Base-by-base conservation (phyloP, 2,888 invertebrate genomes). In the Eupithecia pulchellata region DNA sequence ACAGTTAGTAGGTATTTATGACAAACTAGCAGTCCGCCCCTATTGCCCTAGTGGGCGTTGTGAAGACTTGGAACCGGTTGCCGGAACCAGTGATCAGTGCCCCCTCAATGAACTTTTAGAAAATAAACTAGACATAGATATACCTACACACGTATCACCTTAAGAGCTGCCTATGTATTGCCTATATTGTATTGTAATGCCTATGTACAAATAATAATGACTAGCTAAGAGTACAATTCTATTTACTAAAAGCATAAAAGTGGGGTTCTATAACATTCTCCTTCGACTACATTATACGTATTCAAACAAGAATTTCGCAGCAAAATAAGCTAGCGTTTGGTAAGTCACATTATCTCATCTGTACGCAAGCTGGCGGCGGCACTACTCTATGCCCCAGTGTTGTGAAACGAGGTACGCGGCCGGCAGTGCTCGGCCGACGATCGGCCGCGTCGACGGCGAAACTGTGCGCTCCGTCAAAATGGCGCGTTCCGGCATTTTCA, bases 391-490 rank as follows among this genome's bases (percentile, higher is more conserved):
- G 91, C 72, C 85, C 74, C 76, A 81, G 85, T 89, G 89, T 92
- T 92, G 91, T 91, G 92, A 92, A 92, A 91, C 87, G 82, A 76
- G 78, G 78, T 76, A 77, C 82, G 86, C 86, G 87, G 85, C 32
- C 4, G 32, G 52, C 90, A 93, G 93, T 93, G 89, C 87, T 86
- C 86, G 88, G 85, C 86, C 88, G 89, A 86, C 89, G 85, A 86
- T 89, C 88, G 87, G 84, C 81, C 82, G 89, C 82, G 84, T 77
- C 83, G 86, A 88, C 88, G 89, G 87, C 85, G 83, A 84, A 80
- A 79, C 79, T 78, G 82, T 82, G 85, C 87, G 87, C 86, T 84
- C 81, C 77, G 72, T 74, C 91, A 91, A 89, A 82, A 93, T 93
- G 93, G 89, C 92, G 89, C 88, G 87, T 78, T 79, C 82, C 79